These are phyloP conservation scores for Lithobius niger DNA, from an alignment of 1,140 invertebrate genomes.

Conservation along the genomic window DNA sequence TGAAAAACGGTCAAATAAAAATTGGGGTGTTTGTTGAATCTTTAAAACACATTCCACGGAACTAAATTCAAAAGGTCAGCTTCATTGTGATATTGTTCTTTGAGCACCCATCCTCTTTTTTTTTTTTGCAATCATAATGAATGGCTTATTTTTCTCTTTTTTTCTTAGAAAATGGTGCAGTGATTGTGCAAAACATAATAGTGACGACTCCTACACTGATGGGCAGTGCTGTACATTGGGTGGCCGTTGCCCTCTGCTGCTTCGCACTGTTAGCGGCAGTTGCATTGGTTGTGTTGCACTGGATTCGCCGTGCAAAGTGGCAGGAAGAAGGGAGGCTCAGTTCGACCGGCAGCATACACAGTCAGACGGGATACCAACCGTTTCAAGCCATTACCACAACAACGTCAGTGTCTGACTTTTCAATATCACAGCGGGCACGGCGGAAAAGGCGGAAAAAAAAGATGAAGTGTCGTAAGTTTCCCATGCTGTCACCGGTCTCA, in stretches of 20 bases:
- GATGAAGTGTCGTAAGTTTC: neutral
- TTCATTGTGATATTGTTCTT: no score
- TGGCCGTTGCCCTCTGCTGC: neutral
- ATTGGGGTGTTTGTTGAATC: no score
- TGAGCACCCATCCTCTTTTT: no score
- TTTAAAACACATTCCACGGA: no score
- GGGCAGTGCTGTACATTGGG: neutral
- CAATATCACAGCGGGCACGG: neutral
- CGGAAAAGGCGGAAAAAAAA: neutral
- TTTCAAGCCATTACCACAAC: slow-evolving; percentile 4
- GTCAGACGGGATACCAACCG: neutral
- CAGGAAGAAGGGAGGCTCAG: neutral
- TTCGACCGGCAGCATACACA: neutral
- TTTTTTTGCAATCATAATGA: no score
- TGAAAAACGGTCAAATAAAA: no score
- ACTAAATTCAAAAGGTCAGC: no score
- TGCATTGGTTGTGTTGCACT: neutral
- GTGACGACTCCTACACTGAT: neutral
- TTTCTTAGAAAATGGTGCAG: no score
- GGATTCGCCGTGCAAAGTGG: neutral
- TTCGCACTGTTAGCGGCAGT: neutral
- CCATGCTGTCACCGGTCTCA: neutral
- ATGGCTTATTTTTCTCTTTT: no score
- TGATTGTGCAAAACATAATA: no score
- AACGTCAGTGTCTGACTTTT: slow-evolving; percentile 4